phyloP scores from a whole-genome alignment of 1,140 invertebrate genomes.

The Argopecten irradians region DNA sequence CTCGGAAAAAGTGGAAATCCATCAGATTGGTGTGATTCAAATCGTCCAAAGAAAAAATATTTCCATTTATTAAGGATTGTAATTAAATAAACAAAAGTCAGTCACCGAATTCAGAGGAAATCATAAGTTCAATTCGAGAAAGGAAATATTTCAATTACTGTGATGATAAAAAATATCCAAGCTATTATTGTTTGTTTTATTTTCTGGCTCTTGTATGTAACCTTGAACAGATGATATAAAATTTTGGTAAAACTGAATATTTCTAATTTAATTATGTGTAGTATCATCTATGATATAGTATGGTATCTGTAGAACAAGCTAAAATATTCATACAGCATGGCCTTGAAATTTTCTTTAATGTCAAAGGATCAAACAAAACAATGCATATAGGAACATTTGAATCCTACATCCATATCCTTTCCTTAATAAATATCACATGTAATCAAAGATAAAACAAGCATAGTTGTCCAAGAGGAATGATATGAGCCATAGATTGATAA shows the following conservation, averaged over 20 bases:
- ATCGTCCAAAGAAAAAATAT: too few relatives aligned
- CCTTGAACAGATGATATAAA: constrained; percentile 13
- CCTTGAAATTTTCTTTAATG: not conserved
- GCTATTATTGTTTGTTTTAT: too few relatives aligned
- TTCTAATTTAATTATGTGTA: not conserved
- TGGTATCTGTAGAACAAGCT: not conserved
- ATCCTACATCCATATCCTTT: not conserved
- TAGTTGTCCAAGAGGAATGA: not conserved
- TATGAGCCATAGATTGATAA: not conserved
- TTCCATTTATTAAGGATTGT: too few relatives aligned
- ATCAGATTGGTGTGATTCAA: too few relatives aligned
- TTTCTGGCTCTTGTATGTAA: too few relatives aligned
- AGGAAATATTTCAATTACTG: too few relatives aligned
- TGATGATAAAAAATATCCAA: too few relatives aligned
- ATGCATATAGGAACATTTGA: not conserved
- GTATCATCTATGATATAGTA: not conserved
- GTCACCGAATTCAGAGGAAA: too few relatives aligned
- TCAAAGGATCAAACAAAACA: not conserved
- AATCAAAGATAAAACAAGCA: not conserved
- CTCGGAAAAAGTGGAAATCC: too few relatives aligned
- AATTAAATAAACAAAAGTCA: too few relatives aligned
- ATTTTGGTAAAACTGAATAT: not conserved
- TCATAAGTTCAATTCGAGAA: too few relatives aligned
- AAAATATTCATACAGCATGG: not conserved
- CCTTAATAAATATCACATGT: not conserved